Evolutionary conservation across 2,797 vertebrate genomes (phyloP), one percentile per base, ranked within the genome.

Genomic region (Pantherophis alleghaniensis): DNA sequence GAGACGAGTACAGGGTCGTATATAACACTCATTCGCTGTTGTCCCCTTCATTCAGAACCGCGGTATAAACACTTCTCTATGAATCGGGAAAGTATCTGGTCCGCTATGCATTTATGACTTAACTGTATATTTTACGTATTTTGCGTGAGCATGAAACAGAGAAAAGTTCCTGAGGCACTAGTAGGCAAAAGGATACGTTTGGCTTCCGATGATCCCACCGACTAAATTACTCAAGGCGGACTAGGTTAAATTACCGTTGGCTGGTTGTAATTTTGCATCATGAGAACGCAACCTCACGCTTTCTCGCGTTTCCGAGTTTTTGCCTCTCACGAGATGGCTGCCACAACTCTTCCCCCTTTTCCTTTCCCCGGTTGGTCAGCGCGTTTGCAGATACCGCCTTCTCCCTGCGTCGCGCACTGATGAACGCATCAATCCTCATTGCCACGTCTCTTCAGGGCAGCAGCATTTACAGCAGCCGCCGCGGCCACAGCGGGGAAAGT

Each of bases 381-480:
- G 55, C n/a, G 24, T 22, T 26, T 51, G 47, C 26, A 24, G 60
- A 51, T 2, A 20, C 89, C 10, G 61, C 63, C 61, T 92, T 37
- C 61, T 87, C 22, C 47, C 9, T 55, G 90, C 56, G 96, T 94
- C 95, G 96, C 95, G 61, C 60, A 22, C 74, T 95, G 95, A 96
- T 96, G 96, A 97, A 93, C 91, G 94, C 93, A 93, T 93, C 96
- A 91, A 57, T 91, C 74, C 89, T 92, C 95, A 88, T 93, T 96
- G 95, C 96, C 96, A 97, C 95, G 95, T 96, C 96, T 96, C 94
- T 94, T 57, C 95, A 91, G 95, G 95, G 95, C 93, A 94, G 94
- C 95, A 83, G 95, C 89, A 4, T 60, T n/a, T 28, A 9, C 60
- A 28, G 69, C 89, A 16, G 57, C 20, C 28, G 92, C 28, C 53